Conservation (phyloP, 2,888 invertebrate species). For the Cheilosia urbana region DNA sequence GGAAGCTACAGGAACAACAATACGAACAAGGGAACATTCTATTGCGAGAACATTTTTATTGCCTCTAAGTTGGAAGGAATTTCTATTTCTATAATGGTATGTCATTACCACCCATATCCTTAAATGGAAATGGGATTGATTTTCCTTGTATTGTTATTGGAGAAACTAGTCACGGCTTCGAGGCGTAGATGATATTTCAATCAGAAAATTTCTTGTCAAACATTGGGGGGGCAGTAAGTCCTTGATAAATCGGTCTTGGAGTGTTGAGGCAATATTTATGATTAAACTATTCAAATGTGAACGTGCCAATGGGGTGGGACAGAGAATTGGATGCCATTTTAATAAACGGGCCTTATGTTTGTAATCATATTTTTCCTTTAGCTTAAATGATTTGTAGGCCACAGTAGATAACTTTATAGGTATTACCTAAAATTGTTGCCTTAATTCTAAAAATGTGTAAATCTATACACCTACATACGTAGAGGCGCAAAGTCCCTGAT, state of each 20-base stretch:
- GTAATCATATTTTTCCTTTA: too few species aligned
- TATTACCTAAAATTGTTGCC: too few species aligned
- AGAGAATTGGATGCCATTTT: neutral
- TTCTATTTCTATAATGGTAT: slow-evolving; percentile 29
- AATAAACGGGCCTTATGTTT: too few species aligned
- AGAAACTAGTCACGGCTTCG: slow-evolving; percentile 12
- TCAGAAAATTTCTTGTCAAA: slow-evolving; percentile 27
- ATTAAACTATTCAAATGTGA: slow-evolving; percentile 49
- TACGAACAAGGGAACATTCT: slow-evolving; percentile 45
- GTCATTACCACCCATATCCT: slow-evolving; percentile 26
- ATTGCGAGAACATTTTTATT: slow-evolving; percentile 59
- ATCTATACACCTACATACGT: too few species aligned
- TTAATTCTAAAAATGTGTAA: too few species aligned
- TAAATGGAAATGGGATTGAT: slow-evolving; percentile 60
- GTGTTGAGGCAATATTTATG: slow-evolving; percentile 55
- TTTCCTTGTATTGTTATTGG: slow-evolving; percentile 44
- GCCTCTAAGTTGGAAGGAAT: slow-evolving; percentile 36
- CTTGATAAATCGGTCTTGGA: slow-evolving; percentile 33
- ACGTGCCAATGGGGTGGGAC: slow-evolving; percentile 55
- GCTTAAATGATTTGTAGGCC: too few species aligned
- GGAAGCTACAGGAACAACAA: neutral
- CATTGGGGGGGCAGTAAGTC: neutral
- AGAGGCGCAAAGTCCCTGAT: too few species aligned
- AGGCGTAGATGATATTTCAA: slow-evolving; percentile 61
- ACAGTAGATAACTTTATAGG: too few species aligned